These are phyloP conservation scores for Cebidichthys violaceus DNA, from an alignment of 2,113 vertebrate species.

Conservation along the genomic window DNA sequence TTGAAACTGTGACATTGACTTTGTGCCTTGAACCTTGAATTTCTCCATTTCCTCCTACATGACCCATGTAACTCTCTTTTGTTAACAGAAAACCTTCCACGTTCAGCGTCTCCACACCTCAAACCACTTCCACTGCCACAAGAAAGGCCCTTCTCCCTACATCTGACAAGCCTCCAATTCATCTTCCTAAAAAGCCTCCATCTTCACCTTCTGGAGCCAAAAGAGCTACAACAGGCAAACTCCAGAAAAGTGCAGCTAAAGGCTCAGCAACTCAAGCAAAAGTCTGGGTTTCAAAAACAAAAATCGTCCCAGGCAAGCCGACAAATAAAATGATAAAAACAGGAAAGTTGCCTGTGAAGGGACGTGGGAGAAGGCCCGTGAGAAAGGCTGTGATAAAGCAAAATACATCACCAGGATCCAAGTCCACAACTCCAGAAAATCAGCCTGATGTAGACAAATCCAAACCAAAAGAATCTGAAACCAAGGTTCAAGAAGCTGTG, in stretches of 20 bases:
- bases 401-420: not conserved
- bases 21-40: not conserved
- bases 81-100: conserved; percentile 16
- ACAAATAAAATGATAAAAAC: not conserved
- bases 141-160: not conserved
- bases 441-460: not conserved
- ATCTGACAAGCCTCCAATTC: no score
- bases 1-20: not conserved
- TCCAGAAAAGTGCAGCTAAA: not conserved
- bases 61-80: not conserved
- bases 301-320: not conserved
- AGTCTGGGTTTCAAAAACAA: conserved; percentile 11
- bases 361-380: not conserved
- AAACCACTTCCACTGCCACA: not conserved
- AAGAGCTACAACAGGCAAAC: not conserved
- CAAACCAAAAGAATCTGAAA: not conserved
- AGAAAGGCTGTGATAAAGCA: not conserved
- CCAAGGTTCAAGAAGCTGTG: not conserved
- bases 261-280: conserved; percentile 15
- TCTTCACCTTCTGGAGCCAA: not conserved
- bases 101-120: not conserved
- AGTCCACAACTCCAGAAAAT: not conserved
- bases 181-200: not conserved
- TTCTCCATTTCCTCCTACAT: not conserved
- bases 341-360: not conserved